Percentiles rank a stretch among this genome's conserved stretches.
These are phyloP conservation scores for Meteorus sp. DNA, from an alignment of 1,140 invertebrate species.

Conservation along the genomic window DNA sequence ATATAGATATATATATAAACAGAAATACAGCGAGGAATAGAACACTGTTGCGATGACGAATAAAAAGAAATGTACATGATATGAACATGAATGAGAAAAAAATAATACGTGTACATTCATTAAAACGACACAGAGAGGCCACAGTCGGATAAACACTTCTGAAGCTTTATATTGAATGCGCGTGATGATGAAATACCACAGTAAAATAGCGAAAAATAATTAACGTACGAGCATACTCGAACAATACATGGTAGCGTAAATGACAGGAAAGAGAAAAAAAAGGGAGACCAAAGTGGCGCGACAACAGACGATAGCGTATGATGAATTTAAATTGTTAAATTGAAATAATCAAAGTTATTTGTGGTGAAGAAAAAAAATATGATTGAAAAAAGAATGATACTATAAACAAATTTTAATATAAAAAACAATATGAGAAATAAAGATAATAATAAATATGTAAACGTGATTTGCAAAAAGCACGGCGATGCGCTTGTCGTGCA, in stretches of 20 bases:
- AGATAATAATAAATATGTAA: slow-evolving; percentile 24
- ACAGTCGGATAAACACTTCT: neutral
- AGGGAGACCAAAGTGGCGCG: slow-evolving; percentile 10
- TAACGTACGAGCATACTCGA: neutral
- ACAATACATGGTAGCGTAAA: slow-evolving; percentile 18
- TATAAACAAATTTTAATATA: neutral
- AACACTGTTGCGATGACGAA: neutral
- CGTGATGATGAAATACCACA: neutral
- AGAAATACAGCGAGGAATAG: neutral
- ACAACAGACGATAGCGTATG: too few relatives aligned
- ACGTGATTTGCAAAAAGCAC: slow-evolving; percentile 48
- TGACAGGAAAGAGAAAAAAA: slow-evolving; percentile 18
- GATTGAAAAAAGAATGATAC: too few relatives aligned
- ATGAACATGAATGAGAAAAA: slow-evolving; percentile 25
- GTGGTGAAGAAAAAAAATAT: too few relatives aligned
- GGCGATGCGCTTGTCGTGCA: slow-evolving; percentile 2
- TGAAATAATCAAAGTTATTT: slow-evolving; percentile 14
- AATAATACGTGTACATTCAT: slow-evolving; percentile 17
- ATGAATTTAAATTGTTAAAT: slow-evolving; percentile 4
- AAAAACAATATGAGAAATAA: slow-evolving; percentile 27
- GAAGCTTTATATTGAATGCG: slow-evolving; percentile 3
- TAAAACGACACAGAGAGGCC: slow-evolving; percentile 5
- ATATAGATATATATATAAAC: neutral
- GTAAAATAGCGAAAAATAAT: neutral
- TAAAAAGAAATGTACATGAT: slow-evolving; percentile 22